Base-by-base conservation (phyloP, 2,888 invertebrate species). In the Plagodis dolabraria region DNA sequence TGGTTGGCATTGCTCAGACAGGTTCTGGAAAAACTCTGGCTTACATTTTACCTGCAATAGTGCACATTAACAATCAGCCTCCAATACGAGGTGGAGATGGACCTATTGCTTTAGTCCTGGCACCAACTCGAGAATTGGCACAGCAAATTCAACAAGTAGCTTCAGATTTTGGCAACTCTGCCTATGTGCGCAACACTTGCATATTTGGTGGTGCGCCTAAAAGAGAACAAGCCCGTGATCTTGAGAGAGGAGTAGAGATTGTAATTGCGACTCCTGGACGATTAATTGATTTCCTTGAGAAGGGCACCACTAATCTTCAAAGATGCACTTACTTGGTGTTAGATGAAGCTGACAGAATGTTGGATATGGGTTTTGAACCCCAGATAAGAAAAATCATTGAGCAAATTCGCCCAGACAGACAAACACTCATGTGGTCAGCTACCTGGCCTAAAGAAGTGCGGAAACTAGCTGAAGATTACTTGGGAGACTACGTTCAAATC, bases 391-490 rank as follows among this genome's bases (percentile, higher is more conserved):
- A 98, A 88, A 98, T 99, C 74, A 94, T 98, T 71, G 97, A 97
- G 78, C 98, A 98, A 87, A 98, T 98, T 72, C 94, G 98, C 69
- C 98, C 98, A 11, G 98, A 99, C 81, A 94, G 99, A 76, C 99
- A 99, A 87, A 98, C 98, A 10, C 93, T 99, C 46, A 99, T 99
- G 99, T 99, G 98, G 98, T 98, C 98, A 67, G 99, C 99, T 0
- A 99, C 99, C n/a, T 99, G 99, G 99, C 99, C 99, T 0, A 98
- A 98, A 79, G 99, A 99, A 93, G 99, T 99, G 2, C 94, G 96
- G 67, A 96, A 96, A 72, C 90, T 99, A 65, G 99, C 99, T 22
- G 96, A 97, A 76, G 99, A 99, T 80, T 99, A 98, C 84, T 93
- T 99, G 22, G 95, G 95, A 54, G 96, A 98, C 77, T 98, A 98